Evolutionary conservation across 2,113 vertebrate species (phyloP).

Genomic region (Danio rerio): GRCz12tu NC_133185.1:23564001-23564500

Average conservation of each 20-base stretch:
- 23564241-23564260: not conserved
- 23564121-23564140: not conserved
- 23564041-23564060: slow-evolving; percentile 24
- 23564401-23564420: no score
- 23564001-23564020: not conserved
- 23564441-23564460: no score
- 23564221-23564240: no score
- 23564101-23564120: slow-evolving; percentile 4
- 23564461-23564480: no score
- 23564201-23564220: not conserved
- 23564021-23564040: slow-evolving; percentile 29
- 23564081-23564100: not conserved
- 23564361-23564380: no score
- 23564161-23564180: not conserved
- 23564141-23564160: not conserved
- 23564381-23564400: no score
- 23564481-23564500: no score
- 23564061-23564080: slow-evolving; percentile 11
- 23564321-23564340: not conserved
- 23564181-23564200: not conserved
- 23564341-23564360: no score
- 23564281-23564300: not conserved
- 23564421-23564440: no score
- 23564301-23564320: not conserved
- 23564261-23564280: no score